Conservation (phyloP, 1,140 invertebrate species). For the Orius insidiosus region DNA sequence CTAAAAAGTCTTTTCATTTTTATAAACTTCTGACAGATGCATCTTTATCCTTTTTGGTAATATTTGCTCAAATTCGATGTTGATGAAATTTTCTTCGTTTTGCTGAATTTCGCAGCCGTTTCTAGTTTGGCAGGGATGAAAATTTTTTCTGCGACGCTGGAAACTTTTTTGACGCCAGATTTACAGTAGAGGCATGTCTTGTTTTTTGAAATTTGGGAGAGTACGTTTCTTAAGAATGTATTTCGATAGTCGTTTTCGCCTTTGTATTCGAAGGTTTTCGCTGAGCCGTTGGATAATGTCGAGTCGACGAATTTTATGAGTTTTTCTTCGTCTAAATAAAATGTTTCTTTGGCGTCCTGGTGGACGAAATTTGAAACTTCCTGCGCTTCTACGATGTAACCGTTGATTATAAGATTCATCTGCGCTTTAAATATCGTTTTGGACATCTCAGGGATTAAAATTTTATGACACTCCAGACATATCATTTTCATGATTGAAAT, state of each 20-base stretch:
- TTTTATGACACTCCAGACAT: constrained; percentile 49
- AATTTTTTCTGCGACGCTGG: constrained; percentile 23
- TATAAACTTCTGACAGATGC: constrained; percentile 58
- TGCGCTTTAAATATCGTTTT: constrained; percentile 52
- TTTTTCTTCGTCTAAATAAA: not conserved
- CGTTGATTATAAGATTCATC: constrained; percentile 53
- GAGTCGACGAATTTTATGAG: not conserved
- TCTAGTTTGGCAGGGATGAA: constrained; percentile 20
- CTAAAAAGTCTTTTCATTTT: constrained; percentile 54
- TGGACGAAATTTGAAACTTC: constrained; percentile 27
- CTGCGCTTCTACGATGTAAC: constrained; percentile 51
- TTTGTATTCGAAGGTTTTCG: constrained; percentile 22
- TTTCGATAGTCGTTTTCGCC: constrained; percentile 22
- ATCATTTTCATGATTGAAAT: constrained; percentile 44
- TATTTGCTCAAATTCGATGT: no score
- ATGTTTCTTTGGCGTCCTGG: not conserved
- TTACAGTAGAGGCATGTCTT: constrained; percentile 47
- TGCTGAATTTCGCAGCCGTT: constrained; percentile 18
- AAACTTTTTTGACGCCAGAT: constrained; percentile 30
- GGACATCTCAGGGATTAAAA: constrained; percentile 43
- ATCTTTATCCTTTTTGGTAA: constrained; percentile 44
- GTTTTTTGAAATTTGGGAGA: constrained; percentile 32
- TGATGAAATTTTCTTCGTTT: not conserved
- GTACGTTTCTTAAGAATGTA: constrained; percentile 36
- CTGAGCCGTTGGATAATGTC: not conserved